Evolutionary conservation across 2,797 vertebrate genomes (phyloP).

Genomic region (Xiphophorus birchmanni): DNA sequence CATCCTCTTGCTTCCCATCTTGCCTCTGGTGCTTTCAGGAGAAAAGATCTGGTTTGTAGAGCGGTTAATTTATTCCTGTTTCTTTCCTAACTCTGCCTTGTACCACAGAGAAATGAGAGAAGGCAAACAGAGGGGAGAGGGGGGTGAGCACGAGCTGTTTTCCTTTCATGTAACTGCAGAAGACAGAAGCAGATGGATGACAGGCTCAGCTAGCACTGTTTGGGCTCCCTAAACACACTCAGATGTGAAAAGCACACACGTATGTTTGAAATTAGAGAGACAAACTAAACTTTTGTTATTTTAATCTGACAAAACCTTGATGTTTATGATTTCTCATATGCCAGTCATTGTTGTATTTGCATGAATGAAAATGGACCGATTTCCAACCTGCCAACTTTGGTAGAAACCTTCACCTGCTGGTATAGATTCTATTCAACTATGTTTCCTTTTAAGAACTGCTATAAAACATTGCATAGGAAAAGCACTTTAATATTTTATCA

Average conservation of each 20-base stretch:
- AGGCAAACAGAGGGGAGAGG: constrained; percentile 37
- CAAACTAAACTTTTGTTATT: constrained; percentile 42
- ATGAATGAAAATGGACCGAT: neutral
- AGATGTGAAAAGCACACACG: constrained; percentile 18
- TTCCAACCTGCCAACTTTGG: neutral
- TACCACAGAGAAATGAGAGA: constrained; percentile 50
- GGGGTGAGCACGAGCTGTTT: constrained; percentile 44
- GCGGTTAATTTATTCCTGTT: constrained; percentile 71
- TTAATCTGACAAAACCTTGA: constrained; percentile 20
- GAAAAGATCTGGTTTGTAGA: constrained; percentile 40
- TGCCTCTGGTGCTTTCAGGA: constrained; percentile 43
- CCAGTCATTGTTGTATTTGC: constrained; percentile 5
- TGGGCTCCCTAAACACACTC: constrained; percentile 46
- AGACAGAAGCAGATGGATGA: constrained; percentile 64
- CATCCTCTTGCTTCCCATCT: constrained; percentile 37
- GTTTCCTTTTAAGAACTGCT: neutral
- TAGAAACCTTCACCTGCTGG: neutral
- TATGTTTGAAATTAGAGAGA: constrained; percentile 27
- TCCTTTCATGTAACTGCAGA: constrained; percentile 68
- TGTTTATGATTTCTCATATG: constrained; percentile 23
- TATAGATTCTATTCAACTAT: neutral
- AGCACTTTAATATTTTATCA: neutral
- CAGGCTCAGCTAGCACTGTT: constrained; percentile 54
- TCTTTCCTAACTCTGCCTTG: constrained; percentile 57
- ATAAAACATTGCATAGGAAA: neutral